Evolutionary conservation across 2,888 invertebrate species (phyloP).

Genomic region (Hedya salicella): DNA sequence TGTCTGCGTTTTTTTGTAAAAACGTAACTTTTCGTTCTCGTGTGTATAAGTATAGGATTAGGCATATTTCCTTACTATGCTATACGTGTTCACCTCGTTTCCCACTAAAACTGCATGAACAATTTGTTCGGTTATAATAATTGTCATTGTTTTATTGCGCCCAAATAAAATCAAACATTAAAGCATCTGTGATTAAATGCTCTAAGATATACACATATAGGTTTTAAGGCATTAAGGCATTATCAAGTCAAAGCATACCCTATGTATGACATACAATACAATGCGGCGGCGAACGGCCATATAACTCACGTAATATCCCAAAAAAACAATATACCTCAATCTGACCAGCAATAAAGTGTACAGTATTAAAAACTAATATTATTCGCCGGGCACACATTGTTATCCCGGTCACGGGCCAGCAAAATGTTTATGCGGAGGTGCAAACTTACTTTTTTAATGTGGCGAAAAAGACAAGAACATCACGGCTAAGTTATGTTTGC

Average conservation of each 20-base stretch:
- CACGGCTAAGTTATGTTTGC: background rate
- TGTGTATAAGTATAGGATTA: too few relatives aligned
- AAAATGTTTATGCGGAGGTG: conserved; percentile 36
- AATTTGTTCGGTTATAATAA: too few relatives aligned
- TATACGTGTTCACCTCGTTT: too few relatives aligned
- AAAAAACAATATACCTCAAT: conserved; percentile 42
- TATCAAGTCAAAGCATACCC: conserved; percentile 2
- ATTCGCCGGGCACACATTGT: conserved; percentile 31
- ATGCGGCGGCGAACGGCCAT: background rate
- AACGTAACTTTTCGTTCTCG: too few relatives aligned
- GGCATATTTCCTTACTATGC: too few relatives aligned
- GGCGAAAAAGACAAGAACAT: background rate
- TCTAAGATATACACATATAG: too few relatives aligned
- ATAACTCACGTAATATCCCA: conserved; percentile 29
- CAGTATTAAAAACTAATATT: conserved; percentile 39
- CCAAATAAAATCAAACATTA: too few relatives aligned
- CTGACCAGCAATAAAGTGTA: conserved; percentile 40
- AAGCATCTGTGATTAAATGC: too few relatives aligned
- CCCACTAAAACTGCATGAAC: too few relatives aligned
- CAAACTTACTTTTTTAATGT: conserved; percentile 4
- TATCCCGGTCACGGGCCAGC: conserved; percentile 32
- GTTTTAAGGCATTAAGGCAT: too few relatives aligned
- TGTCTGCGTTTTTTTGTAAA: too few relatives aligned
- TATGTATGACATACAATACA: conserved; percentile 2
- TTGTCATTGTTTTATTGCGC: too few relatives aligned